Percentiles rank a stretch among this genome's conserved stretches.
These are phyloP conservation scores for Tiliqua scincoides DNA, from an alignment of 2,113 vertebrate species.

Conservation along the genomic window DNA sequence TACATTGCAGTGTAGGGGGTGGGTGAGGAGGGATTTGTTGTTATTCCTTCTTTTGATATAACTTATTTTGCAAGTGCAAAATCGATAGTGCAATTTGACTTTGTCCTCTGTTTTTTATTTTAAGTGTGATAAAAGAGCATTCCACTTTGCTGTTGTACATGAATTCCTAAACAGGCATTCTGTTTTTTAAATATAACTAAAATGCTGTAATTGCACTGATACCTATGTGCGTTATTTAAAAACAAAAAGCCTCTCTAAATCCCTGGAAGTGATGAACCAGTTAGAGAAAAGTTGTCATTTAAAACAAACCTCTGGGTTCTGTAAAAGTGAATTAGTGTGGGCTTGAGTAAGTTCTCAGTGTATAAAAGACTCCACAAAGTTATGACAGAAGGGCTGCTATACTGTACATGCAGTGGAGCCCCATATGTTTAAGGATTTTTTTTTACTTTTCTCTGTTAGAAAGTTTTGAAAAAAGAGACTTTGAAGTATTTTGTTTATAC, in stretches of 20 bases:
- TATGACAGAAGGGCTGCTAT: slow-evolving; percentile 77
- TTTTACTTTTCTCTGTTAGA: slow-evolving; percentile 75
- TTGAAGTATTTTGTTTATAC: slow-evolving; percentile 91
- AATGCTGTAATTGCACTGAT: slow-evolving; percentile 4
- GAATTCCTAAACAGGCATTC: neutral
- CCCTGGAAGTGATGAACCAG: slow-evolving; percentile 43
- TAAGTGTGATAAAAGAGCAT: neutral
- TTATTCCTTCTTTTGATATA: neutral
- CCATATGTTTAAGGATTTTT: slow-evolving; percentile 79
- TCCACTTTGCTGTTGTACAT: neutral
- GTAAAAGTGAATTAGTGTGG: slow-evolving; percentile 34
- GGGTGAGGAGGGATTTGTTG: neutral
- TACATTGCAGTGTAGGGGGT: neutral
- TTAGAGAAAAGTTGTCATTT: slow-evolving; percentile 46
- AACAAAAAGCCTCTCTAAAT: neutral
- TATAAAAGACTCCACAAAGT: slow-evolving; percentile 69
- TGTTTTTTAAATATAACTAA: neutral
- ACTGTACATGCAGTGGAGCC: slow-evolving; percentile 79
- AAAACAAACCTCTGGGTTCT: slow-evolving; percentile 59
- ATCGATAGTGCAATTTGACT: neutral
- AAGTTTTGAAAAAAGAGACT: slow-evolving; percentile 86
- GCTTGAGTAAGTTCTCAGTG: slow-evolving; percentile 67
- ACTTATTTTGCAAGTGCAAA: neutral
- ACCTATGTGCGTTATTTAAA: slow-evolving; percentile 12
- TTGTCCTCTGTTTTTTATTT: neutral